Base-by-base conservation (phyloP, 2,113 vertebrate genomes). In the Prunella himalayana region DNA sequence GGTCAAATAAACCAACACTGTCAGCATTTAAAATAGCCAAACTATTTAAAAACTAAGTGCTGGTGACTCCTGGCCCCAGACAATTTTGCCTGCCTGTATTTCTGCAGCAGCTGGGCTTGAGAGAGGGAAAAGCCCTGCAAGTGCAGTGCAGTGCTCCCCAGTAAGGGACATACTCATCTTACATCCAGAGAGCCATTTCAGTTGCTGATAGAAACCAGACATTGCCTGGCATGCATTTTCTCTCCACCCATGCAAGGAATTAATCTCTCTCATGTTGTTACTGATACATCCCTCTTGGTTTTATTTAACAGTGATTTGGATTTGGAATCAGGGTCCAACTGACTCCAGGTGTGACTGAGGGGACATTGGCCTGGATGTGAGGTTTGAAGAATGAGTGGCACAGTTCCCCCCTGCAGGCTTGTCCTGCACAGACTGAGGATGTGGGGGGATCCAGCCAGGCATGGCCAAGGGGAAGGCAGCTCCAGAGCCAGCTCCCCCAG, bases 401-500 rank as follows among this genome's bases (percentile, higher is more conserved):
- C 39, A 51, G 21, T 9, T 80, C 2, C 3, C 4, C 3, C 0
- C 27, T 30, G 56, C 57, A 68, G 66, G 54, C 4, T 65, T 51
- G 50, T 57, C 76, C 44, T 54, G 47, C 44, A 69, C 42, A 37
- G 50, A 30, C 14, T 35, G 54, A 60, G 50, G 66, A 39, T 0
- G 0, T 39, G n/a, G 23, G 35, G 17, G 80, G 27, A 64, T 33
- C 15, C 83, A 82, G 37, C n/a, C 3, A 10, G 51, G 56, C 47
- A 42, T 1, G 4, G 25, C n/a, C 3, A 15, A 49, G 1, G 10
- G 15, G 9, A 12, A 18, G 24, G 57, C 19, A 42, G 51, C 59
- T 81, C n/a, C 63, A 44, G 73, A 78, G 39, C 47, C 73, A 53
- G 15, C 0, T 0, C 27, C 25, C 8, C 18, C 0, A 2, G 12